Conservation (phyloP, 1,140 invertebrate species). For the Pogonomyrmex californicus region DNA sequence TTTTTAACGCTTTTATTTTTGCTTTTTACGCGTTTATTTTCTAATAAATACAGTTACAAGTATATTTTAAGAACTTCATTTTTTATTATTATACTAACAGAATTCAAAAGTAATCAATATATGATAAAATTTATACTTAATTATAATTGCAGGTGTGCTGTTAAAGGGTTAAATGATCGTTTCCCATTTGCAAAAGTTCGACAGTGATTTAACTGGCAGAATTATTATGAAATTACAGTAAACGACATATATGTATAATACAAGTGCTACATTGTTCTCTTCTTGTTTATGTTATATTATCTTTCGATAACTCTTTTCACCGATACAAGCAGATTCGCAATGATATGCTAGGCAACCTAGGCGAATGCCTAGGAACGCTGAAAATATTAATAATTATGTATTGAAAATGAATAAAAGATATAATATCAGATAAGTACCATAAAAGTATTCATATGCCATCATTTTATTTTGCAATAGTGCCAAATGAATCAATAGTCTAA, state of each 20-base stretch:
- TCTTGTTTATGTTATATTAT: constrained; percentile 43
- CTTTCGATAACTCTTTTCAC: not conserved
- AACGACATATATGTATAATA: constrained; percentile 28
- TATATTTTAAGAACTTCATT: not conserved
- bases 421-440: not conserved
- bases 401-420: constrained; percentile 15
- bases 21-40: not conserved
- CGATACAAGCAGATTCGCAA: constrained; percentile 18
- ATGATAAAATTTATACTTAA: not conserved
- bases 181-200: not conserved
- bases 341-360: constrained; percentile 53
- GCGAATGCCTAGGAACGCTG: constrained; percentile 18
- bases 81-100: not conserved
- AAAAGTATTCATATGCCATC: constrained; percentile 51
- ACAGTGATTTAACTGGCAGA: constrained; percentile 44
- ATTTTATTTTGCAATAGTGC: not conserved
- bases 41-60: not conserved
- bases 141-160: not conserved
- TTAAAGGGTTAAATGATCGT: constrained; percentile 33
- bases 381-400: constrained; percentile 22
- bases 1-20: not conserved
- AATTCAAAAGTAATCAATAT: not conserved
- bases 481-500: not conserved
- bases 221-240: constrained; percentile 36
- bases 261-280: constrained; percentile 37